Evolutionary conservation across 2,113 vertebrate species (phyloP).

Genomic region (Lagopus leucura): DNA sequence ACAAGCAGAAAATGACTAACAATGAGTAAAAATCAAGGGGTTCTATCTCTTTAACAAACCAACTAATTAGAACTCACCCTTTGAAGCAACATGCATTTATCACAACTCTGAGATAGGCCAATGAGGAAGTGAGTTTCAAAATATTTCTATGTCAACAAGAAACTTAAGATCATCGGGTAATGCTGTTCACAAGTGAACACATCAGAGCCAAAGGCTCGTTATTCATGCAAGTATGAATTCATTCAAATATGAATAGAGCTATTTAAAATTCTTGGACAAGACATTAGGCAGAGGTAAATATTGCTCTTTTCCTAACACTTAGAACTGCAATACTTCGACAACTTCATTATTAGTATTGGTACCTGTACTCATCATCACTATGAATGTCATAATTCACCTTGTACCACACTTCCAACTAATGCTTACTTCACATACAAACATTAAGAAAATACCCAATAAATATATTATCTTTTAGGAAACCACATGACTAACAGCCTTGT

Average conservation of each 20-base stretch:
- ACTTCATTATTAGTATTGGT: neutral
- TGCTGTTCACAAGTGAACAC: neutral
- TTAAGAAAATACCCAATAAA: neutral
- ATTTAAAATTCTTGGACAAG: neutral
- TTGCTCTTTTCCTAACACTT: neutral
- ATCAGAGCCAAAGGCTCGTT: neutral
- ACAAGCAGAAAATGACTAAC: neutral
- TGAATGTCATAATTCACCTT: accelerated
- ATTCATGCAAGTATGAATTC: neutral
- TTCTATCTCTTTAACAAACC: neutral
- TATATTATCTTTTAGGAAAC: neutral
- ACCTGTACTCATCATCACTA: neutral
- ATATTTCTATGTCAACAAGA: neutral
- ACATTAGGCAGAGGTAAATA: neutral
- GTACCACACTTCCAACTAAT: neutral
- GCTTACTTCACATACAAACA: neutral
- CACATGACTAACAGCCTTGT: neutral
- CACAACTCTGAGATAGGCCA: neutral
- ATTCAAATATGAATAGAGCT: neutral
- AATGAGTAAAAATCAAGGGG: neutral
- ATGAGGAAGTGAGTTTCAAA: neutral
- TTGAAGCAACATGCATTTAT: neutral
- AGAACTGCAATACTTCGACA: neutral
- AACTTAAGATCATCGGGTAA: neutral
- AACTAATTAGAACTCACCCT: neutral